phyloP scores from a whole-genome alignment of 2,888 invertebrate genomes.

The Holacanthella duospinosa region DNA sequence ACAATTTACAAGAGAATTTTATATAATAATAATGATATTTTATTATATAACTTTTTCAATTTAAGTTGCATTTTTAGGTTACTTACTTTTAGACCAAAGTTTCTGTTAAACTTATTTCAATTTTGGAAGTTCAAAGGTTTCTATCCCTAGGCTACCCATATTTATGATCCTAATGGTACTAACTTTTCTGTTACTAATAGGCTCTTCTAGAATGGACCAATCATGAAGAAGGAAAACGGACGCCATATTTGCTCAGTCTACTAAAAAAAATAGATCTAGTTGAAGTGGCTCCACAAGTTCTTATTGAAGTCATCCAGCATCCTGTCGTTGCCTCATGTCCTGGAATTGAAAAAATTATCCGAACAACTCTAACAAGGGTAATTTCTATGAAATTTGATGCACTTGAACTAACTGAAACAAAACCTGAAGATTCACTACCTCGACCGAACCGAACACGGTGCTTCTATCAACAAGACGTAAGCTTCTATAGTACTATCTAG shows the following conservation, averaged over 20 bases:
- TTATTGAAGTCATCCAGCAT: slow-evolving; percentile 36
- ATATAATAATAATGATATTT: no score
- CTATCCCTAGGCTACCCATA: no score
- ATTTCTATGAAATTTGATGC: slow-evolving; percentile 34
- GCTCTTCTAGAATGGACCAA: slow-evolving; percentile 38
- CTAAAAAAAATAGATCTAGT: slow-evolving; percentile 35
- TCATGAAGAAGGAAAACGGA: slow-evolving; percentile 29
- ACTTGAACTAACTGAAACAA: slow-evolving; percentile 19
- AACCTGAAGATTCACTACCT: slow-evolving; percentile 1
- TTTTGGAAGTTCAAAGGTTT: no score
- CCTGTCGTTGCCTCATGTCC: slow-evolving; percentile 26
- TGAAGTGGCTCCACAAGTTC: slow-evolving; percentile 37
- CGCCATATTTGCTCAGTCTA: slow-evolving; percentile 30
- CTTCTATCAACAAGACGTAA: slow-evolving; percentile 35
- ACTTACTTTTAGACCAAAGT: no score
- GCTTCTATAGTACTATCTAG: not conserved
- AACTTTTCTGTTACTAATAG: no score
- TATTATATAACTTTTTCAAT: no score
- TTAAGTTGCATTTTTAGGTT: no score
- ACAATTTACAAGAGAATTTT: no score
- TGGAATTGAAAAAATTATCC: slow-evolving; percentile 26
- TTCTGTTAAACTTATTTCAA: no score
- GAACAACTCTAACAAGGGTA: slow-evolving; percentile 28
- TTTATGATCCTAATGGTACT: no score
- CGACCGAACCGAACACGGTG: slow-evolving; percentile 11